Percentiles rank a stretch among this genome's conserved stretches.
Conservation (phyloP, 2,888 invertebrate species). For the Rotaria socialis region DNA sequence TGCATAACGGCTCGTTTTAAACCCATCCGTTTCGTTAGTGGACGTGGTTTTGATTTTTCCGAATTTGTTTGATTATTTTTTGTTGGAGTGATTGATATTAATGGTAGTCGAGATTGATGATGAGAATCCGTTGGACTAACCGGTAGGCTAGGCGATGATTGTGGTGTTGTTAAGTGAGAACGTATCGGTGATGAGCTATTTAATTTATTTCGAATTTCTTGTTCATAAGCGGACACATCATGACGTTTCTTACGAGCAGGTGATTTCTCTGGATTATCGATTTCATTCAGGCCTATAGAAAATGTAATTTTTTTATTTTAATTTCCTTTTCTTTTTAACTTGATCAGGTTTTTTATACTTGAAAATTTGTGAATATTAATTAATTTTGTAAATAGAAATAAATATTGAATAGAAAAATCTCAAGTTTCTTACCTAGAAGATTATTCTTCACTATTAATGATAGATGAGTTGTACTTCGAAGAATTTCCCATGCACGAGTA, state of each 20-base stretch:
- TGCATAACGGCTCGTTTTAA: slow-evolving; percentile 16
- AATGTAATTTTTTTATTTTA: background rate
- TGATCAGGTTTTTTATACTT: too few relatives aligned
- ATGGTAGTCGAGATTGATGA: background rate
- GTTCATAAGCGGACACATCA: background rate
- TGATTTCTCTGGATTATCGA: slow-evolving; percentile 45
- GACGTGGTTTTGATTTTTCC: background rate
- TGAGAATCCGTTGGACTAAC: too few relatives aligned
- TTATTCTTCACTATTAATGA: slow-evolving; percentile 95
- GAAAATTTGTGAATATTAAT: too few relatives aligned
- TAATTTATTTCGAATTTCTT: slow-evolving; percentile 12
- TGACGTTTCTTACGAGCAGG: slow-evolving; percentile 42
- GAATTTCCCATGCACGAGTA: slow-evolving; percentile 82
- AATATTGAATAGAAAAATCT: too few relatives aligned
- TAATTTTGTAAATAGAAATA: too few relatives aligned
- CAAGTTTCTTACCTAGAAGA: slow-evolving; percentile 65
- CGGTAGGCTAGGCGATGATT: background rate
- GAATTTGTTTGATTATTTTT: background rate
- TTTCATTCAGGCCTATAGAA: slow-evolving; percentile 54
- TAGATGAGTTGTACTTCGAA: slow-evolving; percentile 86
- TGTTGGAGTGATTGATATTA: background rate
- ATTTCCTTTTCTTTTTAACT: background rate
- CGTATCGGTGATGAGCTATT: slow-evolving; percentile 15
- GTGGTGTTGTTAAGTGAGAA: background rate
- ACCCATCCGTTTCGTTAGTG: slow-evolving; percentile 29